Percentiles rank a stretch among this genome's conserved stretches.
phyloP scores from a whole-genome alignment of 1,140 invertebrate genomes.

The Agrypnia vestita region DNA sequence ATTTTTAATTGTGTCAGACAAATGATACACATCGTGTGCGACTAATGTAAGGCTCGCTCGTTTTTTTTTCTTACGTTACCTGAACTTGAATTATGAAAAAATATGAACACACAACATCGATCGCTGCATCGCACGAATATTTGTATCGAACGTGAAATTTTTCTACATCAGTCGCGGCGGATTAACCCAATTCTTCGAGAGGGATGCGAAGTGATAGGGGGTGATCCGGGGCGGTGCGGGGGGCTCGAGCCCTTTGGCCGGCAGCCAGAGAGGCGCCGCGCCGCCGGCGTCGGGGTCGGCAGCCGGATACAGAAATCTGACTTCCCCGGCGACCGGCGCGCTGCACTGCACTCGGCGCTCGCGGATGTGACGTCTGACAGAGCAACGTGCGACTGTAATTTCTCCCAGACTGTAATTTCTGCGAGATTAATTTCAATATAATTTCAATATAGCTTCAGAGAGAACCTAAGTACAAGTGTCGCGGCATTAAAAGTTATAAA shows the following conservation, averaged over 20 bases:
- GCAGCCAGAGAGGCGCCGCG: conserved; percentile 43
- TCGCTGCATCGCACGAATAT: background rate
- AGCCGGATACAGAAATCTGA: conserved; percentile 7
- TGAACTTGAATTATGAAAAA: too few relatives aligned
- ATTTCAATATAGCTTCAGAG: too few relatives aligned
- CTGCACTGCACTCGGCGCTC: background rate
- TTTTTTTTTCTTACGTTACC: too few relatives aligned
- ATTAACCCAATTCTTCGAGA: conserved; percentile 26
- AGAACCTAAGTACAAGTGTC: too few relatives aligned
- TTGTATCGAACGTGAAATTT: background rate
- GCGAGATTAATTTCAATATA: too few relatives aligned
- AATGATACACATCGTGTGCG: too few relatives aligned
- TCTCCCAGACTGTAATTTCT: too few relatives aligned
- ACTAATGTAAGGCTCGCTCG: too few relatives aligned
- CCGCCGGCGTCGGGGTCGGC: conserved; percentile 30
- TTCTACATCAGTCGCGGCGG: background rate
- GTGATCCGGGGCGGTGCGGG: conserved; percentile 1
- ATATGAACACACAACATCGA: too few relatives aligned
- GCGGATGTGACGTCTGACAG: background rate
- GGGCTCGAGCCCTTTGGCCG: conserved; percentile 25
- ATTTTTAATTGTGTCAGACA: too few relatives aligned
- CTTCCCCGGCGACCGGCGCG: background rate
- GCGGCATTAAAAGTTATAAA: too few relatives aligned
- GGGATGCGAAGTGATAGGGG: conserved; percentile 6
- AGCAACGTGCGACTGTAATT: background rate